A percentile compares a stretch with the other conserved stretches of the same genome.
Conservation (phyloP, 1,140 invertebrate species). For the Drosophila tsacasi region DNA sequence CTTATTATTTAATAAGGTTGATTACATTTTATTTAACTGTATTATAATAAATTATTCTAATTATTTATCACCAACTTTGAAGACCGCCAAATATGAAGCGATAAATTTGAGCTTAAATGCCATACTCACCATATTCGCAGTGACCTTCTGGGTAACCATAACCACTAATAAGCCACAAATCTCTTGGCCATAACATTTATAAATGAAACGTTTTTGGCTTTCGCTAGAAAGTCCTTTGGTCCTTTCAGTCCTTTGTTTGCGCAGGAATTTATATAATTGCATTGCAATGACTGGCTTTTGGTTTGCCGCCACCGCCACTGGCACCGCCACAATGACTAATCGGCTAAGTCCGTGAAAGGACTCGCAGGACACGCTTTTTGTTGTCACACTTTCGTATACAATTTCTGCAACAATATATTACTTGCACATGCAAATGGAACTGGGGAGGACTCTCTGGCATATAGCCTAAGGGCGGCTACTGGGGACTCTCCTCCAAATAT, state of each 20-base stretch:
- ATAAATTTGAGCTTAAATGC: not conserved
- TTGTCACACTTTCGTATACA: slow-evolving; percentile 14
- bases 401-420: slow-evolving; percentile 21
- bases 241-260: slow-evolving; percentile 13
- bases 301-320: not conserved
- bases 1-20: not conserved
- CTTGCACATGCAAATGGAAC: slow-evolving; percentile 22
- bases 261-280: slow-evolving; percentile 30
- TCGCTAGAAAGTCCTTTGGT: not conserved
- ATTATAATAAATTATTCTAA: not conserved
- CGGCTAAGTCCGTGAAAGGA: slow-evolving; percentile 10
- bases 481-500: slow-evolving; percentile 40
- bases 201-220: not conserved
- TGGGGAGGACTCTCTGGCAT: not conserved
- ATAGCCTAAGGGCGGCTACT: not conserved
- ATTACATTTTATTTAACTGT: not conserved
- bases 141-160: not conserved
- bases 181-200: slow-evolving; percentile 3
- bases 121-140: not conserved
- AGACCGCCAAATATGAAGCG: not conserved
- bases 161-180: slow-evolving; percentile 17
- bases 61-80: not conserved
- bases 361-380: slow-evolving; percentile 2
- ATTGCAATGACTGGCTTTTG: slow-evolving; percentile 26
- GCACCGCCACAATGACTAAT: slow-evolving; percentile 21